Conservation (phyloP, 2,113 vertebrate species). For the Pteropus alecto region DNA sequence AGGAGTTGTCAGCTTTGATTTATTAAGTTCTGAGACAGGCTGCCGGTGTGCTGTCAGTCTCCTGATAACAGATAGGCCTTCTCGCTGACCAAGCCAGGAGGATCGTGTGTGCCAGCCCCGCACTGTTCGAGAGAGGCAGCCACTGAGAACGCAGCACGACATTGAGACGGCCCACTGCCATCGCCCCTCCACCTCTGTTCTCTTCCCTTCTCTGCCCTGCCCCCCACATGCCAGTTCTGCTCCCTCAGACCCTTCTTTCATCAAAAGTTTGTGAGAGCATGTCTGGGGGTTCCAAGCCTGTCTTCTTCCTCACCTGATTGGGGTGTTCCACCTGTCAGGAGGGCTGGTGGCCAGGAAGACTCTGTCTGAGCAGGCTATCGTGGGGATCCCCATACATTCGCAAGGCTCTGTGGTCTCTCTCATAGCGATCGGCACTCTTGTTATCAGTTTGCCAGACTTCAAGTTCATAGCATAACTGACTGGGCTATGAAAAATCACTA, state of each 20-base stretch:
- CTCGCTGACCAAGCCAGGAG: constrained; percentile 87
- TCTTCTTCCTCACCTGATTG: background rate
- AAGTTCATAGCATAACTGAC: accelerated
- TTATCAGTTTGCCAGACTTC: background rate
- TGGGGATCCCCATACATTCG: background rate
- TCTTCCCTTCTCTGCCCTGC: background rate
- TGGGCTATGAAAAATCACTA: background rate
- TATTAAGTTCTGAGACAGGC: constrained; percentile 91
- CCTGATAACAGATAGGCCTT: constrained; percentile 90
- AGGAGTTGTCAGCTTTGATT: constrained; percentile 96
- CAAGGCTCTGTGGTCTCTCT: background rate
- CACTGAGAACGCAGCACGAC: background rate
- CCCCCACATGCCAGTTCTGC: background rate
- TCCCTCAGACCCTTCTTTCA: background rate
- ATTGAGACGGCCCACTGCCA: background rate
- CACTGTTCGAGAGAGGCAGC: constrained; percentile 78
- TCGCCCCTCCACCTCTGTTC: constrained; percentile 58
- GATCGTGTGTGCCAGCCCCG: constrained; percentile 79
- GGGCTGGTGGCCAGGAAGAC: background rate
- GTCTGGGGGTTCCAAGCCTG: background rate
- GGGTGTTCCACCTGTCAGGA: background rate
- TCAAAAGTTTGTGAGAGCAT: constrained; percentile 31
- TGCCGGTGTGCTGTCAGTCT: constrained; percentile 90
- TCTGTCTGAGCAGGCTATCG: background rate
- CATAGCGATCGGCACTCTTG: background rate